phyloP scores from a whole-genome alignment of 2,888 invertebrate genomes.

The Deilephila porcellus region DNA sequence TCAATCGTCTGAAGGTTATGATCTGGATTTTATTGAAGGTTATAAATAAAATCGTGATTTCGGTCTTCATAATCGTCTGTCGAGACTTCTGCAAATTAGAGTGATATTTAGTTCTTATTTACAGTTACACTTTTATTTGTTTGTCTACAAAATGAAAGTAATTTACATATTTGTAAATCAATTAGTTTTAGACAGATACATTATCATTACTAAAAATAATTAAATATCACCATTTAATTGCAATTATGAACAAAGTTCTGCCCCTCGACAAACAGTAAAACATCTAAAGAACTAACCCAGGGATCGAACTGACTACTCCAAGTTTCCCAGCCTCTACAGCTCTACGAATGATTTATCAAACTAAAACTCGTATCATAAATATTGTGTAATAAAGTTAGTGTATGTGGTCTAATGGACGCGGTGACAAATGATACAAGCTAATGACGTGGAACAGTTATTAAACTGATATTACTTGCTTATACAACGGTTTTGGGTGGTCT shows the following conservation, averaged over 20 bases:
- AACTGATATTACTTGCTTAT: constrained; percentile 45
- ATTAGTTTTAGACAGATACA: no score
- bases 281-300: neutral
- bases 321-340: neutral
- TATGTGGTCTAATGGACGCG: constrained; percentile 49
- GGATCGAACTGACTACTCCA: neutral
- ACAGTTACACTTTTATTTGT: no score
- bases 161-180: no score
- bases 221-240: no score
- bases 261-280: no score
- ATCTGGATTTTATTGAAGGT: neutral
- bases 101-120: no score
- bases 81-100: no score
- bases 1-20: neutral
- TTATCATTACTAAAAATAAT: no score
- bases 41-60: neutral
- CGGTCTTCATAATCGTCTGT: neutral
- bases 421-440: constrained; percentile 59
- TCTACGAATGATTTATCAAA: neutral
- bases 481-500: constrained; percentile 51
- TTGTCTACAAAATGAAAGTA: no score
- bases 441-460: constrained; percentile 57
- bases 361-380: neutral
- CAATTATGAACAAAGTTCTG: no score
- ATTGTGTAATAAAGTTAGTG: neutral